Conservation (phyloP, 2,797 vertebrate species). For the Sparidentex hasta region DNA sequence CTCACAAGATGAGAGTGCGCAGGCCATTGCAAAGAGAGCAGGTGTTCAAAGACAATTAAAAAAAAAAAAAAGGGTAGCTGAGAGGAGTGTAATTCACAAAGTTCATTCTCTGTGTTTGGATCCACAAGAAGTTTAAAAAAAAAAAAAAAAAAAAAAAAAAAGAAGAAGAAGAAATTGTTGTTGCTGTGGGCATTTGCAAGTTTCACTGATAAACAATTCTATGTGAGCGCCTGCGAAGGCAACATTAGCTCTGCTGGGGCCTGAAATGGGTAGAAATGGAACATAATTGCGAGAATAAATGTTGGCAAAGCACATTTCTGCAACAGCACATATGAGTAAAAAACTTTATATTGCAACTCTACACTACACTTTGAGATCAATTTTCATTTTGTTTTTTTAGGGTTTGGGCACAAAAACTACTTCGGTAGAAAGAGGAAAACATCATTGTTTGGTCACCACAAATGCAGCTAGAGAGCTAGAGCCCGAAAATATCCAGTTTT, state of each 20-base stretch:
- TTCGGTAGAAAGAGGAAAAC: too few species aligned
- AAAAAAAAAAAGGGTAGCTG: conserved; percentile 8
- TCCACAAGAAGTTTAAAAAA: neutral
- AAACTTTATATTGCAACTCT: too few species aligned
- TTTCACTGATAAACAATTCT: conserved; percentile 25
- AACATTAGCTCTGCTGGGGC: neutral
- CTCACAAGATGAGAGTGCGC: neutral
- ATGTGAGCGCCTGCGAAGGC: conserved; percentile 7
- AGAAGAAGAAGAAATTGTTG: neutral
- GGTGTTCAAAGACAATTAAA: neutral
- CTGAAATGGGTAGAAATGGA: conserved; percentile 1
- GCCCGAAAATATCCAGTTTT: too few species aligned
- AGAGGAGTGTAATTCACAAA: neutral
- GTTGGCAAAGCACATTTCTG: too few species aligned
- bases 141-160: neutral
- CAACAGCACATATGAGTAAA: too few species aligned
- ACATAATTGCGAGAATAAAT: too few species aligned
- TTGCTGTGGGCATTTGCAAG: conserved; percentile 22
- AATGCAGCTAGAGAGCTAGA: too few species aligned
- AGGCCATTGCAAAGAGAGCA: conserved; percentile 10
- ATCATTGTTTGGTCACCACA: too few species aligned
- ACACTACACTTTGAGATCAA: too few species aligned
- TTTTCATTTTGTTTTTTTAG: too few species aligned
- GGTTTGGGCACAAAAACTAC: too few species aligned
- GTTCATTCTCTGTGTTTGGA: conserved; percentile 5